Evolutionary conservation across 2,113 vertebrate species (phyloP).

Genomic region (Cairina moschata): DNA sequence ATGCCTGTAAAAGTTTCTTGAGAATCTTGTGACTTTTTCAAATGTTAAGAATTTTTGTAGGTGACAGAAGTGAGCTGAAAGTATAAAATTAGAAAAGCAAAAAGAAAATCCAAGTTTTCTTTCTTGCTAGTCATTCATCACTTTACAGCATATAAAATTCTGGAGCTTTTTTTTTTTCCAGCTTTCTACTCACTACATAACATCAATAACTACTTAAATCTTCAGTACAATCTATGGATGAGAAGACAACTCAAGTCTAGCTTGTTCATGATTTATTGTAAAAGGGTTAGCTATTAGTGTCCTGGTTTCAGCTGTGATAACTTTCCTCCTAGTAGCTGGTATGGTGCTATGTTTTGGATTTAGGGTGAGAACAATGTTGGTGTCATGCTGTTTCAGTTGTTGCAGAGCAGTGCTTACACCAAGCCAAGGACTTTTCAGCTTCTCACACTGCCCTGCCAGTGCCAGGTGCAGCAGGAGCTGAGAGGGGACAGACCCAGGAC

Average conservation of each 20-base stretch:
- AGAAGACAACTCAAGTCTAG: background rate
- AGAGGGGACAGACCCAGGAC: background rate
- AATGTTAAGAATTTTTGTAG: background rate
- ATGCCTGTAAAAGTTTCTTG: background rate
- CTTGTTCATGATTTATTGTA: constrained; percentile 28
- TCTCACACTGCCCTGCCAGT: background rate
- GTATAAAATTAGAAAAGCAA: background rate
- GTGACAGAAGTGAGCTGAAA: background rate
- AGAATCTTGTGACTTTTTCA: background rate
- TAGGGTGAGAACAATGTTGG: background rate
- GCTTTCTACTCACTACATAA: background rate
- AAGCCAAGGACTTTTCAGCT: background rate
- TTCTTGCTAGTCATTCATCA: background rate
- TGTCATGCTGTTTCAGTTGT: background rate
- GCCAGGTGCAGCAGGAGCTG: background rate
- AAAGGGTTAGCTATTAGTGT: constrained; percentile 3
- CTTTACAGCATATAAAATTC: background rate
- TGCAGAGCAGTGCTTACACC: background rate
- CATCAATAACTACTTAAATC: constrained; percentile 36
- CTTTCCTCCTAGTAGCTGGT: background rate
- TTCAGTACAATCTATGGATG: background rate
- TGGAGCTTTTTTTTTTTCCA: background rate
- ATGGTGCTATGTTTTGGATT: background rate
- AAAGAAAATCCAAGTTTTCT: background rate
- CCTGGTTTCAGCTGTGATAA: background rate